Percentiles rank a stretch among this genome's conserved stretches.
These are phyloP conservation scores for Oligia strigilis DNA, from an alignment of 2,888 invertebrate species.

Conservation along the genomic window DNA sequence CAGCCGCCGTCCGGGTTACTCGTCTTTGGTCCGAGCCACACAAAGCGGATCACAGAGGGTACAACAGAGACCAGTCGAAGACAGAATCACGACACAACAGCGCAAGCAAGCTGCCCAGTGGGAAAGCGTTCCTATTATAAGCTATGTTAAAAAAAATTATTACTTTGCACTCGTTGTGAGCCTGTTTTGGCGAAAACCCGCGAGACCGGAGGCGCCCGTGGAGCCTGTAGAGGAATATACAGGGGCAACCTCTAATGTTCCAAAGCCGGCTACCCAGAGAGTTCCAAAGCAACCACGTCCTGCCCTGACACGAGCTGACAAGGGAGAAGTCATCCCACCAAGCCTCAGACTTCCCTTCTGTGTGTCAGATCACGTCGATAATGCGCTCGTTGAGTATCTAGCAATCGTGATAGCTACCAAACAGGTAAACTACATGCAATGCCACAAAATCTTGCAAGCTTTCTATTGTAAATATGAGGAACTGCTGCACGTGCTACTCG, in stretches of 20 bases:
- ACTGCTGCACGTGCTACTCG: slow-evolving; percentile 22
- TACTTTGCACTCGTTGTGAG: no score
- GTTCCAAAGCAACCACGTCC: neutral
- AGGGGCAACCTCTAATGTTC: neutral
- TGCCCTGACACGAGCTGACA: slow-evolving; percentile 38
- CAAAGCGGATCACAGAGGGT: neutral
- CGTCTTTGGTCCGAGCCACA: slow-evolving; percentile 17
- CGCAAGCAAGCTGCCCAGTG: neutral
- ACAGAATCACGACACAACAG: neutral
- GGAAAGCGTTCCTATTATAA: neutral
- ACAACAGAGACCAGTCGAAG: slow-evolving; percentile 24
- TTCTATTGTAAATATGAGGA: neutral
- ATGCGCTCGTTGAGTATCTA: slow-evolving; percentile 37
- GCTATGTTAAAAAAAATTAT: neutral
- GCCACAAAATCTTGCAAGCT: slow-evolving; percentile 20
- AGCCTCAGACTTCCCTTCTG: neutral
- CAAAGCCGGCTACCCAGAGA: neutral
- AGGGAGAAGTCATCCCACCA: slow-evolving; percentile 30
- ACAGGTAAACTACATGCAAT: slow-evolving; percentile 27
- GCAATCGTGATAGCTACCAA: slow-evolving; percentile 29
- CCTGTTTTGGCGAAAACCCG: neutral
- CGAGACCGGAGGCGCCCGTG: neutral
- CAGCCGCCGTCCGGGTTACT: neutral
- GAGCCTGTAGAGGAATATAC: neutral
- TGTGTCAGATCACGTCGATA: slow-evolving; percentile 31